phyloP scores from a whole-genome alignment of 2,888 invertebrate genomes.

The Leptinotarsa haldemani region DNA sequence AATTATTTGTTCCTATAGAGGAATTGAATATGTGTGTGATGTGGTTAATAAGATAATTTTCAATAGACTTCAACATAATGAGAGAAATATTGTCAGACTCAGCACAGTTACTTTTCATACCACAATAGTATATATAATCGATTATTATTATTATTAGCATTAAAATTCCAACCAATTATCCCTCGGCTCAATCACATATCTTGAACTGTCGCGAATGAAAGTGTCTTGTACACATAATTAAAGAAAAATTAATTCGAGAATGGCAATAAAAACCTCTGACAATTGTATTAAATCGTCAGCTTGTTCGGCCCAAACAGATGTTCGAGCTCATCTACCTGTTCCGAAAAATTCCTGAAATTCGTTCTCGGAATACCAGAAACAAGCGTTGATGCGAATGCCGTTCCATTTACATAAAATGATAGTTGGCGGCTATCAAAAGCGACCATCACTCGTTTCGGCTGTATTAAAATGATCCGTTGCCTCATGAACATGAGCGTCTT shows the following conservation, averaged over 20 bases:
- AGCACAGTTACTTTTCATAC: no score
- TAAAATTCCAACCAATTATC: no score
- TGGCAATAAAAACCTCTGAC: slow-evolving; percentile 47
- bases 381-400: slow-evolving; percentile 49
- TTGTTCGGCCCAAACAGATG: slow-evolving; percentile 55
- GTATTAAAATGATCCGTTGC: slow-evolving; percentile 46
- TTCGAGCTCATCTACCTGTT: slow-evolving; percentile 61
- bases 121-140: no score
- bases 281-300: slow-evolving; percentile 59
- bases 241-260: slow-evolving; percentile 42
- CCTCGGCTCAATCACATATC: no score
- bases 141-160: no score
- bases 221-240: slow-evolving; percentile 43
- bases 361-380: slow-evolving; percentile 59
- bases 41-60: no score
- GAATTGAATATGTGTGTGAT: no score
- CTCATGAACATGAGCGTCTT: neutral
- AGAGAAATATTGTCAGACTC: no score
- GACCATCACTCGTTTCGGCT: slow-evolving; percentile 47
- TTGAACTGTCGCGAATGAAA: slow-evolving; percentile 18
- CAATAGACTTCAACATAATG: no score
- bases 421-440: slow-evolving; percentile 53
- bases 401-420: slow-evolving; percentile 55
- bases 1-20: no score
- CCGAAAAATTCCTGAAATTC: slow-evolving; percentile 60